Evolutionary conservation across 2,797 vertebrate genomes (phyloP).

Genomic region (Etheostoma perlongum): DNA sequence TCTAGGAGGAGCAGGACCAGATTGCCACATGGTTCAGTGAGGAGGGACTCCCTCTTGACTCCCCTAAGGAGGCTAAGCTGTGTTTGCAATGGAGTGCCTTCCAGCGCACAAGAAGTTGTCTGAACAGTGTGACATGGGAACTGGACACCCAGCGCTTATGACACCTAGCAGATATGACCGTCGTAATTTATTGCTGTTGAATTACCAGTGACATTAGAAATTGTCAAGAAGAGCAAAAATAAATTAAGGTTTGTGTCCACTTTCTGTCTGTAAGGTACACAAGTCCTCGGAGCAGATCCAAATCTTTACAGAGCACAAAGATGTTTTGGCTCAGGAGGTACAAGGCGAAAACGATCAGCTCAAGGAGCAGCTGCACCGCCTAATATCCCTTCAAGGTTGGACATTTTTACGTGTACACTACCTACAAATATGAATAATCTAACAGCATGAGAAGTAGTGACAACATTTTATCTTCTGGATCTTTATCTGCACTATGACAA

Average conservation of each 20-base stretch:
- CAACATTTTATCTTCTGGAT: neutral
- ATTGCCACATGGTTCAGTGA: slow-evolving; percentile 59
- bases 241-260: neutral
- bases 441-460: neutral
- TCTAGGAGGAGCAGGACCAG: slow-evolving; percentile 61
- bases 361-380: slow-evolving; percentile 74
- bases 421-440: neutral
- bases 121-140: slow-evolving; percentile 62
- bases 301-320: slow-evolving; percentile 81
- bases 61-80: slow-evolving; percentile 61
- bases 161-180: slow-evolving; percentile 71
- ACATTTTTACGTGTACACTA: neutral
- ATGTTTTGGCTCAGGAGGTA: slow-evolving; percentile 75
- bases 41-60: slow-evolving; percentile 63
- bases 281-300: slow-evolving; percentile 84
- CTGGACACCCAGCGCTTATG: slow-evolving; percentile 68
- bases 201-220: neutral
- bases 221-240: neutral
- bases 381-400: slow-evolving; percentile 82
- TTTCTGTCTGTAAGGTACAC: slow-evolving; percentile 80
- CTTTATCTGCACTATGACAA: neutral
- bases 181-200: slow-evolving; percentile 51
- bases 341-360: slow-evolving; percentile 87
- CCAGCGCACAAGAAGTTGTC: slow-evolving; percentile 34
- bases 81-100: slow-evolving; percentile 66